phyloP scores from a whole-genome alignment of 2,797 vertebrate genomes.

The Micromesistius poutassou region DNA sequence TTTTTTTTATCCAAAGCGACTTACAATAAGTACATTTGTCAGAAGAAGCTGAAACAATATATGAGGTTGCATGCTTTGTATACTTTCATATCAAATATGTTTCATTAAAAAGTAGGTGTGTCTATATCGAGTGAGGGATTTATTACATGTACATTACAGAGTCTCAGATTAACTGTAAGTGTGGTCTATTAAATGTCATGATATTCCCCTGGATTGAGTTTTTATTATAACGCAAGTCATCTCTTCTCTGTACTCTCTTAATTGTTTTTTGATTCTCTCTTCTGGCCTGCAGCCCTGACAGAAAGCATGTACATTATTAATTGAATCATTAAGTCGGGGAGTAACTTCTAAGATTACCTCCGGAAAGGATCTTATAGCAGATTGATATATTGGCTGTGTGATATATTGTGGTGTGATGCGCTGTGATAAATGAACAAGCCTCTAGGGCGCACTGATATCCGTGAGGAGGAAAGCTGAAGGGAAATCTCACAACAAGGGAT shows the following conservation, averaged over 20 bases:
- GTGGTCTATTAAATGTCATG: neutral
- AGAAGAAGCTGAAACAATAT: too few species aligned
- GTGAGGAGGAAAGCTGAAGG: slow-evolving; percentile 18
- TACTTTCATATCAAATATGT: neutral
- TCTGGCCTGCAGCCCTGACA: neutral
- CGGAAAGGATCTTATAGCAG: slow-evolving; percentile 33
- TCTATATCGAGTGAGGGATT: too few species aligned
- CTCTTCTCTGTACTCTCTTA: neutral
- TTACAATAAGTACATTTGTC: too few species aligned
- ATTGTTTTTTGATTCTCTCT: neutral
- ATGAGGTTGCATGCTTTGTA: too few species aligned
- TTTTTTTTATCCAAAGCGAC: too few species aligned
- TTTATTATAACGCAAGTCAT: neutral
- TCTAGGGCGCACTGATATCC: slow-evolving; percentile 49
- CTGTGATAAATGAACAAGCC: slow-evolving; percentile 39
- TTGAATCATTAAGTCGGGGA: slow-evolving; percentile 36
- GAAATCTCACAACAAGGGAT: slow-evolving; percentile 13
- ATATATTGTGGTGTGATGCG: slow-evolving; percentile 41
- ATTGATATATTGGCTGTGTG: slow-evolving; percentile 30
- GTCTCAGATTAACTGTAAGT: too few species aligned
- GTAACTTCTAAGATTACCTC: slow-evolving; percentile 37
- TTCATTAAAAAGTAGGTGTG: neutral
- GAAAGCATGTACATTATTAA: neutral
- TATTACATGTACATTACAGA: too few species aligned
- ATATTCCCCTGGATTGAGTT: neutral